Evolutionary conservation across 2,888 invertebrate species (phyloP), one percentile per base, ranked within the genome.

Genomic region (Aplocera efformata): DNA sequence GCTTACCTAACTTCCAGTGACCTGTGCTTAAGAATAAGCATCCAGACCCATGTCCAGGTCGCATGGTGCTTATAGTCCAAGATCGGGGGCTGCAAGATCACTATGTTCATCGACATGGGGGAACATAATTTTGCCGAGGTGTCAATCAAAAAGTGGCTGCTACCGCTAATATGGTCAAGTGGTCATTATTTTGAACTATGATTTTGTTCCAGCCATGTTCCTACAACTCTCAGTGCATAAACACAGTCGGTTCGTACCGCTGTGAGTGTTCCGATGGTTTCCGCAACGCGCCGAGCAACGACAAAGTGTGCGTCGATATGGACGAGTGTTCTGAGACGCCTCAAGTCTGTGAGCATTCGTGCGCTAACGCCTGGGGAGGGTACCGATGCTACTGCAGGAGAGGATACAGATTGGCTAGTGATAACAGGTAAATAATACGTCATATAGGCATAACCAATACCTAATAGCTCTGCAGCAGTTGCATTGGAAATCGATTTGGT

Each of bases 351-450:
- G 93, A 96, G 53, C 98, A 98, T 57, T 91, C 90, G 32, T 99
- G 98, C 69, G 90, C 95, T 34, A 99, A 99, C 78, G 91, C 93
- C 10, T 96, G 96, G 92, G 98, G 98, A 1, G 93, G 96, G 0
- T 98, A 94, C 79, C 91, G 94, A 48, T 99, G 99, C 74, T 91
- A 93, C n/a, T 99, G 99, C 72, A 91, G 93, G 44, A 78, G 90
- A 1, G 99, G 99, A 0, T 99, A 93, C 77, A 90, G 93, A 1
- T 81, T 98, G 1, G 90, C 90, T 29, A 56, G 79, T 1, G 94
- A 95, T 58, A 95, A 95, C 65, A 90, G 93, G 89, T 93, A 27
- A 48, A 56, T 23, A 8, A 29, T 24, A 10, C 17, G n/a, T 8
- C 13, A 21, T 8, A 6, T 21, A 9, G 21, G 9, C 6, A 11